Evolutionary conservation across 2,888 invertebrate genomes (phyloP), one percentile per base, ranked within the genome.

Genomic region (Mesochorus sp.): DNA sequence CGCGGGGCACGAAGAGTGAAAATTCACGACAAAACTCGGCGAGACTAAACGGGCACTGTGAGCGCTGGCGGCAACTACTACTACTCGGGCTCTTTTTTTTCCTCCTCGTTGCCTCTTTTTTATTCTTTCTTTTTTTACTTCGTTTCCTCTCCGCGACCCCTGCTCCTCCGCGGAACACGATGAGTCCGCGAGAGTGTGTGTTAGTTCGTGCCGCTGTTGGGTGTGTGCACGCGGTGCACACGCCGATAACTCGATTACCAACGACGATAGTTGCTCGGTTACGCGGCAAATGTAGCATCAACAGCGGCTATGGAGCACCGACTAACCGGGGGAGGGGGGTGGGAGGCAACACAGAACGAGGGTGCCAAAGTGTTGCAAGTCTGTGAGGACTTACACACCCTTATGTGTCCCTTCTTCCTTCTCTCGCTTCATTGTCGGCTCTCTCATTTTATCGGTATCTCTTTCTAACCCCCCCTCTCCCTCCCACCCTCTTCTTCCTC

Each of bases 221-320:
- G 37, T 47, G 31, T 17, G 42, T 62, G 44, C 34, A 10, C 31
- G 59, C 47, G 49, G 51, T 61, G 68, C 62, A 61, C 68, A 76
- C 72, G 47, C 66, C 67, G 79, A 73, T 76, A 80, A 76, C 73
- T 73, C 77, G 73, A 73, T 77, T 68, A 77, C 68, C 71, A 44
- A 51, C 55, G 68, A 68, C 59, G 72, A 75, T 73, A 47, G 17
- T 44, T 21, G 62, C 55, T 42, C 51, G 28, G 80, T 70, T 72
- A 71, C 75, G 80, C 80, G 76, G 66, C 73, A 70, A 62, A 80
- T 49, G 74, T 59, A 59, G 28, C 37, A 37, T 51, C 62, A 14
- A 6, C 21, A 31, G 26, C 42, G 6, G 14, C n/a, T 12, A 10
- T 10, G 12, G 37, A 37, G 37, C 37, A 37, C 37, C 14, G 39